Evolutionary conservation across 2,113 vertebrate genomes (phyloP), one percentile per base, ranked within the genome.

Genomic region (Budorcas taxicolor): DNA sequence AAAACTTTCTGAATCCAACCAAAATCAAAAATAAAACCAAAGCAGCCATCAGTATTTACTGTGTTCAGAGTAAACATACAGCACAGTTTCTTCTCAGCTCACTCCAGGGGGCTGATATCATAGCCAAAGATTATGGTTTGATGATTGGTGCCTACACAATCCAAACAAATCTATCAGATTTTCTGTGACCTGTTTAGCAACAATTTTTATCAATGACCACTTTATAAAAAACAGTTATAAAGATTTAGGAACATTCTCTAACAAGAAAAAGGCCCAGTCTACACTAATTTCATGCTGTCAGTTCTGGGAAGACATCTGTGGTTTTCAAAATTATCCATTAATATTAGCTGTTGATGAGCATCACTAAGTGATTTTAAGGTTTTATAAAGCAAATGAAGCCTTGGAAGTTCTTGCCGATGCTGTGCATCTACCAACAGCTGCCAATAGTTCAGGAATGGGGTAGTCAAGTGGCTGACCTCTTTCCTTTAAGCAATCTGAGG

Each of bases 201-300:
- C 13, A 92, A 33, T 40, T 74, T 74, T 40, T 74, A 74, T 74
- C 23, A 74, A 87, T 43, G 25, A 80, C 12, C 5, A 23, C 21
- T 17, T 52, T 67, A 67, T 33, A 91, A 62, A 90, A 93, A 88
- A 31, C 84, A 55, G 74, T 76, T 84, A 64, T 80, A 33, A 91
- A 81, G 9, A 71, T 94, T 94, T 80, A 97, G 74, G 55, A 93
- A 81, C 17, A 52, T 94, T 83, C n/a, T 25, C 76, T 91, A 87
- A 36, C 14, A 93, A 86, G 74, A 84, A 97, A 92, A 80, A 58
- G 33, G 12, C 78, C 91, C 88, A 78, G n/a, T 74, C 17, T 50
- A 76, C 29, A 97, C 12, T 88, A 50, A 96, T 97, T 97, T 97
- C 85, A 95, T 94, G 85, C 94, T 97, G 50, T 94, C 76, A 43